Conservation (phyloP, 2,888 invertebrate genomes). For the Tetheella fluctuosa region DNA sequence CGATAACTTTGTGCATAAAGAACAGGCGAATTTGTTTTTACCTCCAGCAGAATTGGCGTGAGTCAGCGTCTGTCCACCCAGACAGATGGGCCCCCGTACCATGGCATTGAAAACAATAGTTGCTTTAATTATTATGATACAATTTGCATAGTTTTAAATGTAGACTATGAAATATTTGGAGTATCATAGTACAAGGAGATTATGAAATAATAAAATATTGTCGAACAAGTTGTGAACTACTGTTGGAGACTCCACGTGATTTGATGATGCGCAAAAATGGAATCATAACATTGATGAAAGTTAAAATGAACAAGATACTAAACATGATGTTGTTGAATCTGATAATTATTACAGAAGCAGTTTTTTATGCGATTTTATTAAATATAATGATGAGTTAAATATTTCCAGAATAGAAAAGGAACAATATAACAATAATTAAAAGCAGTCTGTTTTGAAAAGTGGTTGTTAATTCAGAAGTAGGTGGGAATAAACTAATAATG, state of each 20-base stretch:
- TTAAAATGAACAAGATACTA: background rate
- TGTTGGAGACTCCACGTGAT: slow-evolving; percentile 29
- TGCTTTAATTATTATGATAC: background rate
- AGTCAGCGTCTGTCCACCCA: slow-evolving; percentile 66
- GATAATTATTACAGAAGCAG: background rate
- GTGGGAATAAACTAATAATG: too few species aligned
- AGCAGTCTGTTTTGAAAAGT: background rate
- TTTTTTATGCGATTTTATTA: too few species aligned
- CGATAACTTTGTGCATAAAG: slow-evolving; percentile 34
- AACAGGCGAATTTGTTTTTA: slow-evolving; percentile 42
- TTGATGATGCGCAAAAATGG: slow-evolving; percentile 32
- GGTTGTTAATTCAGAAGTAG: too few species aligned
- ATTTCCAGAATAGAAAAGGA: too few species aligned
- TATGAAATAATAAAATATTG: slow-evolving; percentile 29
- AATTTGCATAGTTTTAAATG: background rate
- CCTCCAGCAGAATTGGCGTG: slow-evolving; percentile 47
- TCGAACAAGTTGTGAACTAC: slow-evolving; percentile 19
- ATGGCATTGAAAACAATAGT: slow-evolving; percentile 20
- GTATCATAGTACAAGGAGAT: slow-evolving; percentile 27
- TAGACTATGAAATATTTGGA: background rate
- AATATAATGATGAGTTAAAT: too few species aligned
- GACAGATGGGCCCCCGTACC: slow-evolving; percentile 47
- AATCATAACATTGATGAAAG: background rate
- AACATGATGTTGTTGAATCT: background rate
- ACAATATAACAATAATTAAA: too few species aligned